Base-by-base conservation (phyloP, 1,140 invertebrate genomes). In the Nasonia vitripennis region DNA sequence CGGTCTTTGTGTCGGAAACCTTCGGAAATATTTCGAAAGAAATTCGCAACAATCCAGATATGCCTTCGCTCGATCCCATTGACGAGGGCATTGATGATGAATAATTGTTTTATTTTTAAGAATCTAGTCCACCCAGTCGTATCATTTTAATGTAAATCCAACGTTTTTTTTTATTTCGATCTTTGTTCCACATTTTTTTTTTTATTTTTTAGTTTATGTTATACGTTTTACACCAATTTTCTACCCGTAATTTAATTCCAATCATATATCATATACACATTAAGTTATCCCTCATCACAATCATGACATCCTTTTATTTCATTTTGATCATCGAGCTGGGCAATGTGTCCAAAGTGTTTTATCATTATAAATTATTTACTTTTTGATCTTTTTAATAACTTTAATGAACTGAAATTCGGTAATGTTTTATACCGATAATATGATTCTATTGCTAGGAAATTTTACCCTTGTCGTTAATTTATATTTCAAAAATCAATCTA, bases 11-110 rank as follows among this genome's bases (percentile, higher is more conserved):
- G 23, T 23, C 75, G 0, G 89, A 89, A 45, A 89, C 87, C 2
- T 41, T 88, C 2, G 91, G 90, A 70, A 87, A 88, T 17, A 88
- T 89, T 62, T 87, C 90, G 6, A 87, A 75, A 5, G 89, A 91
- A 37, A 87, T 89, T 86, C 75, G 84, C 0, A 91, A 88, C 11
- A 89, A 85, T 79, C 88, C 87, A 1, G 89, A 92, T 31, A 88
- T 89, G 89, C 87, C 89, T n/a, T 87, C 87, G 27, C 81, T 90
- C 0, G 88, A 91, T 83, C 87, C 87, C 1, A 87, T 89, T 34
- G 51, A 37, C 10, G 68, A 82, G 11, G 86, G 68, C 11, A 62
- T 37, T 12, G 45, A 81, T 31, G 62, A 86, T 23, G 34, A 84
- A 78, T 87, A 78, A n/a, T 81, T 85, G 17, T 74, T 41, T 55